Conservation (phyloP, 2,888 invertebrate species). For the Philereme vetulata region DNA sequence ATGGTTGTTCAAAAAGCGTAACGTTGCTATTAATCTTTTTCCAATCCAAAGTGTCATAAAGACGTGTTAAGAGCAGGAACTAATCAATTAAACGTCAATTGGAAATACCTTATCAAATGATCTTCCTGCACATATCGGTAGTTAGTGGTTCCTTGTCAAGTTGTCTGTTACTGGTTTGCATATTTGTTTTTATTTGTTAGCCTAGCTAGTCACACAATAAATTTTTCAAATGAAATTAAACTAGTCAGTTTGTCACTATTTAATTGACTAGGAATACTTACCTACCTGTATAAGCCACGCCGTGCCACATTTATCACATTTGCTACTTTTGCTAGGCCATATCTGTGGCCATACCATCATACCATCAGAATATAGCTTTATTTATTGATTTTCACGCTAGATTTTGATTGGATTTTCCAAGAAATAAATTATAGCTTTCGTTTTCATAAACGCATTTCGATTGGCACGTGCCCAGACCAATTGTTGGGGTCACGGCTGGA, state of each 20-base stretch:
- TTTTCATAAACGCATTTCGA: constrained; percentile 50
- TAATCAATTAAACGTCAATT: constrained; percentile 26
- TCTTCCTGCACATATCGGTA: constrained; percentile 12
- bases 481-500: constrained; percentile 55
- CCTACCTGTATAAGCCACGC: no score
- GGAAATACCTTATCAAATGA: constrained; percentile 21
- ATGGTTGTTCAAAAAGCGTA: constrained; percentile 52
- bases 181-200: neutral
- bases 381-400: neutral
- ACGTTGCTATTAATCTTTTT: constrained; percentile 51
- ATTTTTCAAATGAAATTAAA: no score
- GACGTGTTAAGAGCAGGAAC: constrained; percentile 34
- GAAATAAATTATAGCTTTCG: constrained; percentile 42
- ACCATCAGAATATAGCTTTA: no score
- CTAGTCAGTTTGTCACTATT: no score
- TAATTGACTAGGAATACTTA: no score
- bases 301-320: no score
- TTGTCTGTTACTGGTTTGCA: constrained; percentile 1
- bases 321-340: no score
- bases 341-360: no score
- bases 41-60: constrained; percentile 35
- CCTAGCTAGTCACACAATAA: neutral
- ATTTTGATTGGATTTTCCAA: constrained; percentile 5
- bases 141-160: constrained; percentile 16
- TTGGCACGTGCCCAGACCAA: constrained; percentile 51